Percentiles rank a stretch among this genome's conserved stretches.
These are phyloP conservation scores for Staurois parvus DNA, from an alignment of 2,797 vertebrate species.

Conservation along the genomic window DNA sequence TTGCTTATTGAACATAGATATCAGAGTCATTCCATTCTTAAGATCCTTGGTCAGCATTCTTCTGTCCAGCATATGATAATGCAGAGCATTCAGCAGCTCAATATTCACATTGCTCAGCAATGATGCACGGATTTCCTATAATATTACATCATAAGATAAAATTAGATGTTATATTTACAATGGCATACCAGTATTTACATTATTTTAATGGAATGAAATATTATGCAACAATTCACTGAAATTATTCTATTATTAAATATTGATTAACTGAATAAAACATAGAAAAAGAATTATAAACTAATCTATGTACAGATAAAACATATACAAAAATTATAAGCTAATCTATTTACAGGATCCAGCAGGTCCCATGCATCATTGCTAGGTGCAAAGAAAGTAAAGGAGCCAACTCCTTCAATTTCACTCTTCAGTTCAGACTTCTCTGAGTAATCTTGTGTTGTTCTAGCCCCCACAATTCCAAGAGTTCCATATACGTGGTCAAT, in stretches of 20 bases:
- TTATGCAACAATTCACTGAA: too few species aligned
- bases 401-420: constrained; percentile 93
- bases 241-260: too few species aligned
- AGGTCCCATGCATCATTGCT: constrained; percentile 95
- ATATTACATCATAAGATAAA: constrained; percentile 47
- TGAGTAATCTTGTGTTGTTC: constrained; percentile 85
- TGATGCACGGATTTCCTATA: constrained; percentile 81
- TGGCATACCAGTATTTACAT: background rate
- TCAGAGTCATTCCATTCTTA: constrained; percentile 86
- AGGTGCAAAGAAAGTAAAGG: constrained; percentile 94
- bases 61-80: constrained; percentile 93
- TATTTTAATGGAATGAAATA: background rate
- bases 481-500: constrained; percentile 95
- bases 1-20: constrained; percentile 92
- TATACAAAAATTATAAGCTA: background rate
- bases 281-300: background rate
- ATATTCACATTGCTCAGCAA: constrained; percentile 95
- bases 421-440: constrained; percentile 85
- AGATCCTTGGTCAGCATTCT: constrained; percentile 95
- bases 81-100: constrained; percentile 94
- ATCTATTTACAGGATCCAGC: constrained; percentile 81
- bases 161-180: background rate
- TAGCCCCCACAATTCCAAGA: constrained; percentile 87
- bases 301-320: constrained; percentile 73
- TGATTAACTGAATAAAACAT: background rate